These are phyloP conservation scores for Miltochrista miniata DNA, from an alignment of 2,888 invertebrate genomes.

Conservation along the genomic window DNA sequence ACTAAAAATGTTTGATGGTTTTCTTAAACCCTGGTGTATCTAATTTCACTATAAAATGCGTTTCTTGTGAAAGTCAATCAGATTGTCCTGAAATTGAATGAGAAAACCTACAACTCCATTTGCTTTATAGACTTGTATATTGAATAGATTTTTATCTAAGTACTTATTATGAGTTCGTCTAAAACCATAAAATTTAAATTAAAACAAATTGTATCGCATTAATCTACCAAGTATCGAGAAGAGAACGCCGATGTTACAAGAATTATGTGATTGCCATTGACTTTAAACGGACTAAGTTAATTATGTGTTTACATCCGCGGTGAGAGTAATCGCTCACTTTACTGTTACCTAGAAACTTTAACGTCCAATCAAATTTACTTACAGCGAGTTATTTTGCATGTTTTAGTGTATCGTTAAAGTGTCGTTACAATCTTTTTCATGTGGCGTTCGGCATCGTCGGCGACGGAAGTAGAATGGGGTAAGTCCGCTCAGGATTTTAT, in stretches of 20 bases:
- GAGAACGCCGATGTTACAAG: conserved; percentile 2
- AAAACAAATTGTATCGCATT: conserved; percentile 1
- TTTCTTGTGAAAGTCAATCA: no score
- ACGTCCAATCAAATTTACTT: conserved; percentile 68
- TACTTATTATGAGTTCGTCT: no score
- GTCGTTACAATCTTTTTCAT: conserved; percentile 78
- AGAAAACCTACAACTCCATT: no score
- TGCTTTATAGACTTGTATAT: no score
- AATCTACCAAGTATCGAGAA: conserved; percentile 6
- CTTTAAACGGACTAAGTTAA: conserved; percentile 37
- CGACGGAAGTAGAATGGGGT: conserved; percentile 83
- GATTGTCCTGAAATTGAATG: no score
- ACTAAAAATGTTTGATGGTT: no score
- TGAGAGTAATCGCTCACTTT: conserved; percentile 43
- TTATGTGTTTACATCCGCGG: conserved; percentile 51
- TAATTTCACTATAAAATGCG: no score
- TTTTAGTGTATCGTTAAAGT: conserved; percentile 74
- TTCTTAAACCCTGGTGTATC: no score
- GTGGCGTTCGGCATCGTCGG: conserved; percentile 63
- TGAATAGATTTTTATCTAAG: no score
- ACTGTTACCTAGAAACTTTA: conserved; percentile 62
- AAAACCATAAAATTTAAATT: background rate
- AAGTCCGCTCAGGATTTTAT: conserved; percentile 67
- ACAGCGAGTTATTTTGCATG: conserved; percentile 55
- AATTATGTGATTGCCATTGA: conserved; percentile 23